phyloP scores from a whole-genome alignment of 2,113 vertebrate genomes.

The human region GRCh38 chr3:72191001-72191500 shows the following conservation, averaged over 20 bases:
- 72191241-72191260: conserved; percentile 55
- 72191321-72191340: conserved; percentile 53
- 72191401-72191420: not conserved
- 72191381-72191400: conserved; percentile 19
- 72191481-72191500: not conserved
- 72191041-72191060: not conserved
- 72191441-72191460: not conserved
- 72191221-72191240: conserved; percentile 34
- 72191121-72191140: not conserved
- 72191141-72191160: not conserved
- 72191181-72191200: not conserved
- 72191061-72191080: not conserved
- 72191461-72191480: no score
- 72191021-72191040: not conserved
- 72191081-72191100: not conserved
- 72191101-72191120: not conserved
- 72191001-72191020: not conserved
- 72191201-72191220: not conserved
- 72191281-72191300: conserved; percentile 62
- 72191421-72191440: not conserved
- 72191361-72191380: not conserved
- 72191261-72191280: conserved; percentile 30
- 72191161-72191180: not conserved
- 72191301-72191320: conserved; percentile 14
- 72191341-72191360: conserved; percentile 42